Evolutionary conservation across 2,113 vertebrate species (phyloP).

Genomic region (Ammospiza nelsoni): DNA sequence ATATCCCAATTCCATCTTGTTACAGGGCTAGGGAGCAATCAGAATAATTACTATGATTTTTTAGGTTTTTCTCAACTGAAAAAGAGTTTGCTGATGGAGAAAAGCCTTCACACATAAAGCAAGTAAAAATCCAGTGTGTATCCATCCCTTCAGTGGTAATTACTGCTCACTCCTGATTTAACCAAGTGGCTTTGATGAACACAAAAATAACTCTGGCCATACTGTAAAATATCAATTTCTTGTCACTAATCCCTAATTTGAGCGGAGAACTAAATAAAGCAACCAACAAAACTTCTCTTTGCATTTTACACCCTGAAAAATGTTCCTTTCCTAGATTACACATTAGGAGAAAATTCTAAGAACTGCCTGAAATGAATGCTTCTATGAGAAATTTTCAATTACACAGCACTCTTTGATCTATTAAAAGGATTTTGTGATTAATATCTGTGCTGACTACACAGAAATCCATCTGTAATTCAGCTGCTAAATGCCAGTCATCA

Average conservation of each 20-base stretch:
- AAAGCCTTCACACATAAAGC: not conserved
- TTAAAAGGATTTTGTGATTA: not conserved
- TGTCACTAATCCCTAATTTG: not conserved
- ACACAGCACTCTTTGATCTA: not conserved
- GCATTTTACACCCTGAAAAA: not conserved
- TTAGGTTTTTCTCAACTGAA: not conserved
- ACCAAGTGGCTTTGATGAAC: not conserved
- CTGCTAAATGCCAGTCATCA: not conserved
- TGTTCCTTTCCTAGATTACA: not conserved
- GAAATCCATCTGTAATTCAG: not conserved
- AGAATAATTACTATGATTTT: not conserved
- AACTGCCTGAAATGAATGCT: accelerated
- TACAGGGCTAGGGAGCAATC: not conserved
- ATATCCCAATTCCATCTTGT: not conserved
- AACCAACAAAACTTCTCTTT: not conserved
- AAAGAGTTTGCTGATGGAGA: not conserved
- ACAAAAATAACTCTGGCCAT: not conserved
- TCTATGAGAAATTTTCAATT: not conserved
- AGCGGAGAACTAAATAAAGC: not conserved
- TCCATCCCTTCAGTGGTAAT: not conserved
- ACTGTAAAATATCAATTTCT: not conserved
- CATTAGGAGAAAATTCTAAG: not conserved
- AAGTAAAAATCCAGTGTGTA: not conserved
- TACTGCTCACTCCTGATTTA: not conserved
- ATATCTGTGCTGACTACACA: not conserved